These are phyloP conservation scores for Salarias fasciatus DNA, from an alignment of 2,797 vertebrate species.

Conservation along the genomic window DNA sequence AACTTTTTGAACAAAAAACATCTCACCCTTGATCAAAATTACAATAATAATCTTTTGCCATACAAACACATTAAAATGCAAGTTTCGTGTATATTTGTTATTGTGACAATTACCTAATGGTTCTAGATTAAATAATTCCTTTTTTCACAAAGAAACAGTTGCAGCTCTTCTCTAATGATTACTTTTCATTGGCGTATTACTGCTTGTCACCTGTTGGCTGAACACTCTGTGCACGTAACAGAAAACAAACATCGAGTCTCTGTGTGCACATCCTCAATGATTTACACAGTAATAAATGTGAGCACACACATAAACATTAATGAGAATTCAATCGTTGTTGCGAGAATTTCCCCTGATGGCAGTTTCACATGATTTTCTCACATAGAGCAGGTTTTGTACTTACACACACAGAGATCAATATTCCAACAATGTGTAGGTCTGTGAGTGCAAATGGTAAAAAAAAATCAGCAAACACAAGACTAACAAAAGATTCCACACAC, in stretches of 20 bases:
- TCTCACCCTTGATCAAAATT: too few species aligned
- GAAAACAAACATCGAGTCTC: conserved; percentile 30
- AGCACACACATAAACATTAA: conserved; percentile 8
- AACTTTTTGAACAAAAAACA: too few species aligned
- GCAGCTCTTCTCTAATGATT: too few species aligned
- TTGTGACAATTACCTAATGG: too few species aligned
- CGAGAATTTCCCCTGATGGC: conserved; percentile 12
- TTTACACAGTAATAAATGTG: too few species aligned
- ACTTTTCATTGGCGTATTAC: too few species aligned
- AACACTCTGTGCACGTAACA: conserved; percentile 3
- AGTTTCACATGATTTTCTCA: conserved; percentile 27
- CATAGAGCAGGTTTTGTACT: conserved; percentile 52
- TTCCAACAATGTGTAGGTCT: conserved; percentile 50
- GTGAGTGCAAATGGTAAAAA: conserved; percentile 6
- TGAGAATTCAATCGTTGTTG: conserved; percentile 1
- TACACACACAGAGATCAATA: conserved; percentile 44
- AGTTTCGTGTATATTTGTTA: too few species aligned
- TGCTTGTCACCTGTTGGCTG: conserved; percentile 6
- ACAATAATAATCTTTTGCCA: too few species aligned
- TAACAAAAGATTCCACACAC: conserved; percentile 25
- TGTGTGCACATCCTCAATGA: background rate
- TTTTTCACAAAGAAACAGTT: too few species aligned
- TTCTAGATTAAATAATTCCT: too few species aligned
- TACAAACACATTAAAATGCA: too few species aligned
- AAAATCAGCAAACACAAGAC: conserved; percentile 25